Conservation (phyloP, 2,888 invertebrate genomes). For the Troides helena region DNA sequence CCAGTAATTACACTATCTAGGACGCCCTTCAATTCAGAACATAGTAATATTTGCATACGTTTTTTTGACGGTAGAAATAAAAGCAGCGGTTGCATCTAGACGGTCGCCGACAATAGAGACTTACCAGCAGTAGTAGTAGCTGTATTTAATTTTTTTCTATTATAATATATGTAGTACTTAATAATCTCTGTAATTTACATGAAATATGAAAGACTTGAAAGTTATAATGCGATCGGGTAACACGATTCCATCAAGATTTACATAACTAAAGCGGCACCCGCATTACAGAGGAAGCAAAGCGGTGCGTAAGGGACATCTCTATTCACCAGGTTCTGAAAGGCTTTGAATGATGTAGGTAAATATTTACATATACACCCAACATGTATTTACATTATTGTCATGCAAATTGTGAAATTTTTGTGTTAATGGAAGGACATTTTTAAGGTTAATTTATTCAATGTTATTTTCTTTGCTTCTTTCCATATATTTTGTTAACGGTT, state of each 20-base stretch:
- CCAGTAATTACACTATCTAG: too few species aligned
- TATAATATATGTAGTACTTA: neutral
- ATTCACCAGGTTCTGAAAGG: conserved; percentile 12
- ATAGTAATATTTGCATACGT: too few species aligned
- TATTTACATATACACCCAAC: neutral
- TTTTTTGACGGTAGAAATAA: too few species aligned
- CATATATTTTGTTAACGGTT: neutral
- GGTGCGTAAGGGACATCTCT: conserved; percentile 16
- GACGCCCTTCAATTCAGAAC: too few species aligned
- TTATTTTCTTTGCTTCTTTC: neutral
- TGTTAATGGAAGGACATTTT: neutral
- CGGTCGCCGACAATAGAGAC: too few species aligned
- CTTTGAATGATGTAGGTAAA: conserved; percentile 16
- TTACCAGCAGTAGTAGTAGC: too few species aligned
- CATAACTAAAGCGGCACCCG: conserved; percentile 26
- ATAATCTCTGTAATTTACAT: conserved; percentile 19
- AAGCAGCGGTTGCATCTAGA: too few species aligned
- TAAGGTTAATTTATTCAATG: neutral
- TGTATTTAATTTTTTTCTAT: too few species aligned
- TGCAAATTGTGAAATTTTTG: neutral
- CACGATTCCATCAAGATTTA: conserved; percentile 16
- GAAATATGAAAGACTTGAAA: conserved; percentile 14
- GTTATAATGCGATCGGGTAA: conserved; percentile 19
- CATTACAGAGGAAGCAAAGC: conserved; percentile 14
- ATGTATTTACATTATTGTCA: conserved; percentile 7